Conservation (phyloP, 2,888 invertebrate genomes). For the Sphaerophoria rueppellii region DNA sequence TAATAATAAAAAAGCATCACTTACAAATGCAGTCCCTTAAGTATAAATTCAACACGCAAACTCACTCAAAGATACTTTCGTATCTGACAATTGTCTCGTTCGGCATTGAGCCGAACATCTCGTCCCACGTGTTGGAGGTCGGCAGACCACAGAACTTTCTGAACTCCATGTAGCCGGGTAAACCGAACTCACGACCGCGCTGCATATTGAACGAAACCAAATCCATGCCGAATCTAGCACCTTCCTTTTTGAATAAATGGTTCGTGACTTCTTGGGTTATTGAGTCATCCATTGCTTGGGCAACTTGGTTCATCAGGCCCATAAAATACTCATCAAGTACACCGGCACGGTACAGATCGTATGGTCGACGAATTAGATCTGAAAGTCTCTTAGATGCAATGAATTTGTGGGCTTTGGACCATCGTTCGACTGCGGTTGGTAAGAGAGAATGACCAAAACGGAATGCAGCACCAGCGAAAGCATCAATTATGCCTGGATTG, state of each 20-base stretch:
- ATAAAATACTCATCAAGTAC: constrained; percentile 95
- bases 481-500: constrained; percentile 94
- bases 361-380: constrained; percentile 93
- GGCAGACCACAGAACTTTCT: constrained; percentile 94
- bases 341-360: constrained; percentile 94
- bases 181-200: constrained; percentile 94
- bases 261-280: constrained; percentile 95
- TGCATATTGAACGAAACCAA: constrained; percentile 97
- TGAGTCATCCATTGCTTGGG: constrained; percentile 97
- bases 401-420: constrained; percentile 97
- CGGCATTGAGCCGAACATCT: constrained; percentile 93
- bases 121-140: constrained; percentile 88
- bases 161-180: constrained; percentile 96
- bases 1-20: not conserved
- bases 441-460: constrained; percentile 95
- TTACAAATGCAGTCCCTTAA: not conserved
- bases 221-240: constrained; percentile 90
- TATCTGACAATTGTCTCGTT: constrained; percentile 93
- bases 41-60: constrained; percentile 66
- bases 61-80: constrained; percentile 91
- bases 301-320: constrained; percentile 96
- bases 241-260: constrained; percentile 93
- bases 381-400: constrained; percentile 95
- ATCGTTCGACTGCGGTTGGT: constrained; percentile 95
- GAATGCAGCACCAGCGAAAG: constrained; percentile 96